These are phyloP conservation scores for Coptodon rendalli DNA, from an alignment of 2,113 vertebrate genomes.

Conservation along the genomic window DNA sequence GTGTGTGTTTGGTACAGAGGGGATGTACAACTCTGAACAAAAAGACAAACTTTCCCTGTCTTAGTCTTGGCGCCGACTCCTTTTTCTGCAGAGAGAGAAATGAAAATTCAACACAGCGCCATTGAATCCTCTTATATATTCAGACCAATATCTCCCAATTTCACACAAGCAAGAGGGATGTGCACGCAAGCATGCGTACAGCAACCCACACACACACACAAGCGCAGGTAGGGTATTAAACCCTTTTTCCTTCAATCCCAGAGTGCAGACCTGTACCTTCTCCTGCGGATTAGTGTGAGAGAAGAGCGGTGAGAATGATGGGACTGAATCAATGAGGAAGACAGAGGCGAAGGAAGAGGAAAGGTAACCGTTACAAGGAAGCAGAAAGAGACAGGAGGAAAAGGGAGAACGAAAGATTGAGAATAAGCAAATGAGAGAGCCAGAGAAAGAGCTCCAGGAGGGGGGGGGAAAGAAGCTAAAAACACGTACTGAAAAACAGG, in stretches of 20 bases:
- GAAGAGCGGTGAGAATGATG: slow-evolving; percentile 2
- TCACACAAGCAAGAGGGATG: slow-evolving; percentile 31
- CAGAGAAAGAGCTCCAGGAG: background rate
- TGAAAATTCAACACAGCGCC: slow-evolving; percentile 44
- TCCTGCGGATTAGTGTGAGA: slow-evolving; percentile 30
- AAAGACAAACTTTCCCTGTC: slow-evolving; percentile 18
- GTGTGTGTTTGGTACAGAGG: background rate
- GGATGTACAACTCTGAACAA: background rate
- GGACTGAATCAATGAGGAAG: slow-evolving; percentile 16
- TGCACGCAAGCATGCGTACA: slow-evolving; percentile 10
- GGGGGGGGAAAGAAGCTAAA: background rate
- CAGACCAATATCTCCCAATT: slow-evolving; percentile 51
- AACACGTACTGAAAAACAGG: background rate
- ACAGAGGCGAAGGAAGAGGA: background rate
- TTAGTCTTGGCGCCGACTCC: background rate
- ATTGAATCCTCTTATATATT: slow-evolving; percentile 47
- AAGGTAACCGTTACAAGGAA: background rate
- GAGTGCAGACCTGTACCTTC: slow-evolving; percentile 28
- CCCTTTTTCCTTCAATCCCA: slow-evolving; percentile 40
- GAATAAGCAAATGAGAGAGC: background rate
- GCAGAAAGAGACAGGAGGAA: background rate
- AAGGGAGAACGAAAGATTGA: background rate
- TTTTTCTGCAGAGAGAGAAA: slow-evolving; percentile 27
- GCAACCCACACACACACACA: background rate
- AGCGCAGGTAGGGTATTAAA: slow-evolving; percentile 27